Base-by-base conservation (phyloP, 2,888 invertebrate species). In the Eumerus sabulonum region DNA sequence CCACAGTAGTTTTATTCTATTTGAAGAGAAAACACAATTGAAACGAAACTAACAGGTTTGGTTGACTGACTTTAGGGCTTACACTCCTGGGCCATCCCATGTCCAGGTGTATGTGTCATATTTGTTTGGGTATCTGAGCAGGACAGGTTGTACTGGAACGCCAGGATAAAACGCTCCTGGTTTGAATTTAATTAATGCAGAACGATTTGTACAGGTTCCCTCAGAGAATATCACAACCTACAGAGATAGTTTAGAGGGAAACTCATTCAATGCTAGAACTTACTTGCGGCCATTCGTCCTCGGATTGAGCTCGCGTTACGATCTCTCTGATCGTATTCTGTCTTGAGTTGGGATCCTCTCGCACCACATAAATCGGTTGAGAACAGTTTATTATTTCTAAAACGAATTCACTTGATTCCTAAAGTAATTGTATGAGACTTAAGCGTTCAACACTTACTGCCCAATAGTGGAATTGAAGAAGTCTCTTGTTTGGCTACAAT, bases 131-230 rank as follows among this genome's bases (percentile, higher is more conserved):
- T 98, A 98, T 64, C 95, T 92, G 74, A 98, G 93, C 85, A 96
- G 93, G 12, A 98, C 97, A 0, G 98, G 98, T 87, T 98, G 98
- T 1, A 98, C 95, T 0, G 98, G 97, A 12, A 98, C 96, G 0
- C 98, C 98, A 0, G 98, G 97, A 89, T 96, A 96, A 90, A 98
- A 98, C 11, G 97, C 98, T 44, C 98, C 98, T 1, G 94, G 93
- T 87, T 96, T 96, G 89, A 96, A 96, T 40, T 95, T 95, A 84
- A 96, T 95, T 84, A 98, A 90, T 86, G 96, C 96, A 0, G 94
- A 94, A 19, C 98, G 92, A 90, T 98, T 98, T 35, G 98, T 97
- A 88, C 98, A 98, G 0, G 98, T 98, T 53, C 98, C 98, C 88
- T 98, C 98, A 0, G 98, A 97, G 89, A 98, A 98, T 85, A 98